Percentiles rank a stretch among this genome's conserved stretches.
These are phyloP conservation scores for Bembecia ichneumoniformis DNA, from an alignment of 2,888 invertebrate species.

Conservation along the genomic window DNA sequence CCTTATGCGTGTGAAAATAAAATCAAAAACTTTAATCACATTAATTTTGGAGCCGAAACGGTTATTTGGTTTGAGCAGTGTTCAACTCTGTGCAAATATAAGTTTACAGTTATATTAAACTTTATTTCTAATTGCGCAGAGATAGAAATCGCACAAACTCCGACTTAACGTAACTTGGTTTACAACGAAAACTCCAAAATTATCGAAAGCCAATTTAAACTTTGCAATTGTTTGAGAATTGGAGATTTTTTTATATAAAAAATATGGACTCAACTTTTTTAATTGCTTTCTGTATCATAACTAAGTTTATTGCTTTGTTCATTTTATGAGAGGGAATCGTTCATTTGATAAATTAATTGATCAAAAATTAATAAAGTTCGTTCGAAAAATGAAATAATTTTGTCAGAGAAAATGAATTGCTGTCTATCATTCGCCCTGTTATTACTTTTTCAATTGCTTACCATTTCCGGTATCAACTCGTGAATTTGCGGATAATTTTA, in stretches of 20 bases:
- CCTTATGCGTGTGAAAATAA: not conserved
- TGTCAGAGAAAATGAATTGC: too few relatives aligned
- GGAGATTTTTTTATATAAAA: constrained; percentile 6
- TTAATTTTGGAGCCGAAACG: not conserved
- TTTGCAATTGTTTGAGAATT: constrained; percentile 10
- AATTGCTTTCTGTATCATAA: not conserved
- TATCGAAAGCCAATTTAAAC: constrained; percentile 18
- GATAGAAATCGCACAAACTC: not conserved
- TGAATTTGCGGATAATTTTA: too few relatives aligned
- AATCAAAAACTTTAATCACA: not conserved
- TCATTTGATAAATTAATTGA: too few relatives aligned
- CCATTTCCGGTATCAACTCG: too few relatives aligned
- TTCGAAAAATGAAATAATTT: too few relatives aligned
- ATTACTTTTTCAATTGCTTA: too few relatives aligned
- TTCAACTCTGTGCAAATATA: not conserved
- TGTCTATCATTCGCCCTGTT: too few relatives aligned
- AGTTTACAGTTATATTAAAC: not conserved
- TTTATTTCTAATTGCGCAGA: not conserved
- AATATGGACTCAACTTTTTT: not conserved
- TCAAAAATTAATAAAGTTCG: too few relatives aligned
- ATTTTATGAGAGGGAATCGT: too few relatives aligned
- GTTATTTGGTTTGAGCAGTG: not conserved
- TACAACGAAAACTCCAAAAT: constrained; percentile 6
- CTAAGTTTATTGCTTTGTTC: not conserved
- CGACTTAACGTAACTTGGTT: not conserved